phyloP scores from a whole-genome alignment of 1,140 invertebrate species.

The Heliconius himera region DNA sequence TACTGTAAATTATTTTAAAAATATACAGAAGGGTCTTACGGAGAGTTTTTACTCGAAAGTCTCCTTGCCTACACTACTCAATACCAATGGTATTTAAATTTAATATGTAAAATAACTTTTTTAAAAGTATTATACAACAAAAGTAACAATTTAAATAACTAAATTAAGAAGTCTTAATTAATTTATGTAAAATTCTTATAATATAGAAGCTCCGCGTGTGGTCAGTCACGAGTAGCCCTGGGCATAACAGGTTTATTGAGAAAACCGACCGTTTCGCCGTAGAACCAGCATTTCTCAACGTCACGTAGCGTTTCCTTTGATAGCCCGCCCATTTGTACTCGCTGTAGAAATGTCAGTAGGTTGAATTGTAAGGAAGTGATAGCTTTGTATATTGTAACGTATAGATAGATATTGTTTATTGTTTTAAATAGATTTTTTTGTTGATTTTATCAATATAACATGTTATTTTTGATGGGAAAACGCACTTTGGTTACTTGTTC shows the following conservation, averaged over 20 bases:
- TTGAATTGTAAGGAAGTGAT: constrained; percentile 28
- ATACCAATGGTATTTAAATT: neutral
- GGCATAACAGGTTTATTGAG: constrained; percentile 50
- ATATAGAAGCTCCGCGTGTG: neutral
- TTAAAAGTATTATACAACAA: neutral
- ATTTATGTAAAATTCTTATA: neutral
- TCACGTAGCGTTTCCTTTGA: constrained; percentile 42
- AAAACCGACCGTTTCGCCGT: constrained; percentile 52
- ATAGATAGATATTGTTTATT: neutral
- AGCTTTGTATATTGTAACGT: neutral
- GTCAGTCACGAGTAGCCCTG: constrained; percentile 5
- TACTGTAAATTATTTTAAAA: neutral
- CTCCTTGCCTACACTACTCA: neutral
- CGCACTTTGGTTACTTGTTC: no score
- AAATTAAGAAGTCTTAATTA: no score
- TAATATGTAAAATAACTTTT: neutral
- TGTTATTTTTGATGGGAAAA: no score
- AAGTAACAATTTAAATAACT: no score
- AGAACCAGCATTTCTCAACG: constrained; percentile 45
- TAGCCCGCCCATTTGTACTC: constrained; percentile 35
- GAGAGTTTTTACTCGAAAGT: neutral
- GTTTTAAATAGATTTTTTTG: neutral
- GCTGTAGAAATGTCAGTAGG: constrained; percentile 47
- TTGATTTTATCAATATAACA: no score
- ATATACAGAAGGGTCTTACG: neutral